Evolutionary conservation across 2,888 invertebrate species (phyloP).

Genomic region (Euplagia quadripunctaria): DNA sequence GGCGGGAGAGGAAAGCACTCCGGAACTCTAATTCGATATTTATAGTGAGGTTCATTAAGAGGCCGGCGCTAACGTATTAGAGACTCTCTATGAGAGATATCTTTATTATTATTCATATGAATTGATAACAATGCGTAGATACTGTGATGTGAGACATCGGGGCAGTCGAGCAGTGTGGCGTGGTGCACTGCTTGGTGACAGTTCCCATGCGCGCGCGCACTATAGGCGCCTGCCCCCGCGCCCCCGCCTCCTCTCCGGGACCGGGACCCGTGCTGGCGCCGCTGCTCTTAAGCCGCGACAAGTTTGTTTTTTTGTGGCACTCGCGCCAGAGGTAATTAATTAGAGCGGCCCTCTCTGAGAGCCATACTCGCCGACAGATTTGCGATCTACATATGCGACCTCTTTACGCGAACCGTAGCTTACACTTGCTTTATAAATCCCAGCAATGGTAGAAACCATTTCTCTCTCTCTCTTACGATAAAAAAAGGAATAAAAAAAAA

Average conservation of each 20-base stretch:
- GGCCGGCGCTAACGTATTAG: conserved; percentile 32
- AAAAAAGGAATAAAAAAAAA: not conserved
- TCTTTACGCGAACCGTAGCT: conserved; percentile 15
- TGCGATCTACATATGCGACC: conserved; percentile 53
- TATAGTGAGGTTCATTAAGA: conserved; percentile 51
- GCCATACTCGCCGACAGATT: conserved; percentile 51
- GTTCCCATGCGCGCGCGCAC: conserved; percentile 66
- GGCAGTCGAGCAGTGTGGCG: conserved; percentile 35
- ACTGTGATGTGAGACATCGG: conserved; percentile 57
- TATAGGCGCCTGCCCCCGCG: conserved; percentile 61
- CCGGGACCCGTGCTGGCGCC: conserved; percentile 70
- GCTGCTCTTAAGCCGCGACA: conserved; percentile 80
- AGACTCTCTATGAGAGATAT: conserved; percentile 46
- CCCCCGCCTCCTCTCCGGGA: conserved; percentile 29
- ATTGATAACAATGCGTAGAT: conserved; percentile 57
- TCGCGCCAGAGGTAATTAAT: conserved; percentile 80
- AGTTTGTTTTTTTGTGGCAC: conserved; percentile 75
- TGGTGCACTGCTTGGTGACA: conserved; percentile 59
- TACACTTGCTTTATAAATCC: conserved; percentile 12
- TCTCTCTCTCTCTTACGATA: not conserved
- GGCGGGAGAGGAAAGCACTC: conserved; percentile 17
- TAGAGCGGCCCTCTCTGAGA: conserved; percentile 71
- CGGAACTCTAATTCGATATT: conserved; percentile 42
- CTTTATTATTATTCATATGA: conserved; percentile 64
- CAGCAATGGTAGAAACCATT: not conserved